Evolutionary conservation across 1,140 invertebrate species (phyloP).

Genomic region (Drosophila malerkotliana): DNA sequence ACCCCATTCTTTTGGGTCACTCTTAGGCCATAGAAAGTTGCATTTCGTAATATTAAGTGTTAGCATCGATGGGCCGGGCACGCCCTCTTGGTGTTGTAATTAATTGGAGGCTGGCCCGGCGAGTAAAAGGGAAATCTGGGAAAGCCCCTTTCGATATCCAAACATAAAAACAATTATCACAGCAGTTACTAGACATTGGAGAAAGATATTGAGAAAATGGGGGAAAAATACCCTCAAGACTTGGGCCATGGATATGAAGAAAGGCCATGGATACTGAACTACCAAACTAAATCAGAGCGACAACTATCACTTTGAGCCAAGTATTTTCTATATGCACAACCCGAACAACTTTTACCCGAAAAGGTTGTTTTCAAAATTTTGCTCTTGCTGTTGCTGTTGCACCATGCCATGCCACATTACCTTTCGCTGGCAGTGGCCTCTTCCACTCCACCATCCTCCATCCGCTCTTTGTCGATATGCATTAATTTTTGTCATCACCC

Average conservation of each 20-base stretch:
- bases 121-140: slow-evolving; percentile 46
- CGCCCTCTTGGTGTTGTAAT: slow-evolving; percentile 59
- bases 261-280: slow-evolving; percentile 23
- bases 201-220: slow-evolving; percentile 4
- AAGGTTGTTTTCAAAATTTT: slow-evolving; percentile 60
- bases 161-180: slow-evolving; percentile 43
- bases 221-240: slow-evolving; percentile 43
- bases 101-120: slow-evolving; percentile 40
- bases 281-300: slow-evolving; percentile 58
- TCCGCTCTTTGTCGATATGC: slow-evolving; percentile 32
- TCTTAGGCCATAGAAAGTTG: slow-evolving; percentile 28
- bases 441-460: slow-evolving; percentile 1
- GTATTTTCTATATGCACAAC: slow-evolving; percentile 51
- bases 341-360: slow-evolving; percentile 62
- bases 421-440: slow-evolving; percentile 37
- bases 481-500: slow-evolving; percentile 62
- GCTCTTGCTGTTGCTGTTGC: not conserved
- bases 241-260: slow-evolving; percentile 19
- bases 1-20: no score
- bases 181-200: not conserved
- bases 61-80: slow-evolving; percentile 29
- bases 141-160: slow-evolving; percentile 22
- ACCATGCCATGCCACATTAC: slow-evolving; percentile 43
- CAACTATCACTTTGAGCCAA: slow-evolving; percentile 62
- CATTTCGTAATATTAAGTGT: slow-evolving; percentile 24